Base-by-base conservation (phyloP, 92 coral and sea anemone genomes). In the Phymanthus crucifer region DNA sequence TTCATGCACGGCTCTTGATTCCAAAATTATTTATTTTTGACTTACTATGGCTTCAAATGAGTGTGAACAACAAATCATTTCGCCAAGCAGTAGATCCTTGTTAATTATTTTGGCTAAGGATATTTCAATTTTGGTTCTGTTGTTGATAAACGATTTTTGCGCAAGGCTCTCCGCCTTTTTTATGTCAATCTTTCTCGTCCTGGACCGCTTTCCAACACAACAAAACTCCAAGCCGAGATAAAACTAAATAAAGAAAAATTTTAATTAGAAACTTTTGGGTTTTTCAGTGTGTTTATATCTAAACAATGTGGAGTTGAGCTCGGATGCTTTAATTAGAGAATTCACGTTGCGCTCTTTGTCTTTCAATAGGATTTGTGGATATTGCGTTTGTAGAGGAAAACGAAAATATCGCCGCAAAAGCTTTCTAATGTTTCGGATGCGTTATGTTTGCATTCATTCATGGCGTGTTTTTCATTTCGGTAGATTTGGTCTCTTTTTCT, bases 301-400 rank as follows among this genome's bases (percentile, higher is more conserved):
- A 24, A 27, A 61, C 68, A 61, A 54, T 54, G n/a, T 21, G n/a
- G 21, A 24, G 18, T 61, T 61, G 11, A 1, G 68, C 68, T 24
- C 17, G 1, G 68, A 61, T 27, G 32, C 68, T 61, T 61, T 61
- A 61, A 61, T 61, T 61, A 29, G 33, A 29, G 68, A 27, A 27
- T 61, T 61, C 68, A 61, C 16, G 68, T 24, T 4, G 68, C 32
- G 68, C 9, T 61, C 68, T 24, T 61, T 61, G 68, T 61, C 35
- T 61, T 61, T 61, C 11, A 10, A 61, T 7, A 29, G 68, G 68
- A 61, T 61, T 61, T 61, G 34, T 24, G 68, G 68, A 61, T 61
- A 27, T 61, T 61, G 68, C 26, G 68, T 61, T 61, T 54, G 11
- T 19, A 54, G 27, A 29, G 26, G 8, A 61, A 61, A 61, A 61